Evolutionary conservation across 92 coral and sea anemone species (phyloP), one percentile per base, ranked within the genome.

Genomic region (Micromussa lordhowensis): DNA sequence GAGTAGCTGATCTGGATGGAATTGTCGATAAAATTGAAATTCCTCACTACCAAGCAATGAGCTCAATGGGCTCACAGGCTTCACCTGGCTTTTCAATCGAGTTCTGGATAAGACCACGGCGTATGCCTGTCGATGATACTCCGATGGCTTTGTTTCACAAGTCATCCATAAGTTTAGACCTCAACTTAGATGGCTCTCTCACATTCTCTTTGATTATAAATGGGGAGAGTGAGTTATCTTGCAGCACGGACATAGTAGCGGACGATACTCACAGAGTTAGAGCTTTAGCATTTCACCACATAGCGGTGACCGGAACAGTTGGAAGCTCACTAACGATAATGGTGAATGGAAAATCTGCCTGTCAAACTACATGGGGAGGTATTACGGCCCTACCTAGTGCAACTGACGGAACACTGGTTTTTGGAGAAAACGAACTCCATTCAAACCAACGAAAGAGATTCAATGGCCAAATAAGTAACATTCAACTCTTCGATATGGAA

Each of bases 1-100:
- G 86, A 66, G 86, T 68, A 66, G 86, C 86, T 40, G 86, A 82
- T 40, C 86, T 82, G 8, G 86, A 82, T 82, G 86, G 86, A 66
- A 31, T 82, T 10, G 86, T 82, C 21, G 86, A 82, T 31, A 82
- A 49, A 68, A 82, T 82, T 16, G 36, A 66, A 38, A 66, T 82
- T 64, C 24, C 75, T 1, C 86, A 82, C 29, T 82, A 82, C 21
- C 1, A 22, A 80, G 84, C 2, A 17, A 59, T 80, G 84, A 40
- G 22, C 44, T 24, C 13, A 36, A 69, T 82, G 75, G 86, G 58
- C 18, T 57, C 86, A 82, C 10, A n/a, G 17, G 69, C 10, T 78
- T 53, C 66, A 53, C 77, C 77, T 22, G 63, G 28, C 76, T 82
- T 82, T 44, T 82, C 86, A 22, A 68, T 82, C 17, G 86, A 69